These are phyloP conservation scores for Olivierus martensii DNA, from an alignment of 1,140 invertebrate genomes.

Conservation along the genomic window DNA sequence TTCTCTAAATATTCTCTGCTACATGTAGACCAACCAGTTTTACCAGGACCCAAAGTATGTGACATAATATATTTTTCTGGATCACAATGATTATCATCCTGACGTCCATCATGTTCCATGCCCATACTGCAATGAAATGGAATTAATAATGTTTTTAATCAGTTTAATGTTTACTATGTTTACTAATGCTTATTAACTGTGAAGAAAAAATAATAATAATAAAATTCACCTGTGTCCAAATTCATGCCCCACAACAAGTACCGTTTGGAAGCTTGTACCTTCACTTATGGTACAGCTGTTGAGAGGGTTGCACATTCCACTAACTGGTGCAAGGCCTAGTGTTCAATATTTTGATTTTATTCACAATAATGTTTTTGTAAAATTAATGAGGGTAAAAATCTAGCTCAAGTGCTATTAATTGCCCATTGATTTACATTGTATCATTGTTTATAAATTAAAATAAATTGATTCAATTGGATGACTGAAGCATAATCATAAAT, in stretches of 20 bases:
- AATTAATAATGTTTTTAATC: neutral
- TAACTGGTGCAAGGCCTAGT: conserved; percentile 43
- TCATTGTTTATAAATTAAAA: no score
- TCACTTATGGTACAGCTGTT: conserved; percentile 49
- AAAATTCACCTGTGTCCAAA: conserved; percentile 40
- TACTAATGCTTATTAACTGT: neutral
- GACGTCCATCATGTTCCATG: conserved; percentile 48
- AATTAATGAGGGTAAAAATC: no score
- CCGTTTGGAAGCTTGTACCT: conserved; percentile 47
- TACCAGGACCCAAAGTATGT: conserved; percentile 48
- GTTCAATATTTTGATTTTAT: no score
- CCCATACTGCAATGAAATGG: conserved; percentile 34
- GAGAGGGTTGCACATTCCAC: conserved; percentile 45
- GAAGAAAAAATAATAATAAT: no score
- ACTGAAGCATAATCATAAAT: no score
- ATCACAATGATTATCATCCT: conserved; percentile 46
- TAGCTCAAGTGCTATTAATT: no score
- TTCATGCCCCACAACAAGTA: conserved; percentile 47
- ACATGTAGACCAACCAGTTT: conserved; percentile 49
- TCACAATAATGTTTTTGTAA: no score
- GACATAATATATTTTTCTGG: conserved; percentile 47
- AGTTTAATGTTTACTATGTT: no score
- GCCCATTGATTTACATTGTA: no score
- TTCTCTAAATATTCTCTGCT: conserved; percentile 42
- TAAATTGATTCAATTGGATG: no score